Percentiles rank a stretch among this genome's conserved stretches.
These are phyloP conservation scores for Paradisaea rubra DNA, from an alignment of 2,113 vertebrate species.

Conservation along the genomic window DNA sequence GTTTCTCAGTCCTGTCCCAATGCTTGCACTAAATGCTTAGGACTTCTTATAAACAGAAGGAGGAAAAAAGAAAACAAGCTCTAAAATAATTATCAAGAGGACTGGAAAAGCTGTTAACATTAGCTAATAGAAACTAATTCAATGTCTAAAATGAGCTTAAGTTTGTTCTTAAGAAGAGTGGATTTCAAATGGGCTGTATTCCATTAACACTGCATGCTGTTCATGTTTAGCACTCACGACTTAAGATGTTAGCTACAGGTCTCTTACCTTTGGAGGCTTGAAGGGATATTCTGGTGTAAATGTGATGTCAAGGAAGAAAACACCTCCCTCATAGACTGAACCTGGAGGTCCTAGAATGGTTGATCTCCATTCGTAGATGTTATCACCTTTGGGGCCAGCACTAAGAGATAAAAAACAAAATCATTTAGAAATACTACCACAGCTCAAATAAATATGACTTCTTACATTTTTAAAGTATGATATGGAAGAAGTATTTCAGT, in stretches of 20 bases:
- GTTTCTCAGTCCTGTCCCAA: background rate
- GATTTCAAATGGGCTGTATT: background rate
- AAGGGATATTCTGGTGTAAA: slow-evolving; percentile 96
- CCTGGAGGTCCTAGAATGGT: slow-evolving; percentile 94
- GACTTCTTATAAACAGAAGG: background rate
- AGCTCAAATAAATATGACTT: background rate
- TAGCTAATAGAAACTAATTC: background rate
- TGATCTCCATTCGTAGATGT: slow-evolving; percentile 96
- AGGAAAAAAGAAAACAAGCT: background rate
- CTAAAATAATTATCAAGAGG: background rate
- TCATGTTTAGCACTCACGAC: background rate
- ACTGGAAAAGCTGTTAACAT: background rate
- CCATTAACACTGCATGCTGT: background rate
- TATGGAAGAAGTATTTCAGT: background rate
- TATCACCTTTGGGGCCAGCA: slow-evolving; percentile 94
- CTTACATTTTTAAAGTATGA: background rate
- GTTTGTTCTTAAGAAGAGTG: background rate
- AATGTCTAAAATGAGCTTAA: background rate
- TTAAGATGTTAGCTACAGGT: background rate
- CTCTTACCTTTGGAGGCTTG: slow-evolving; percentile 95
- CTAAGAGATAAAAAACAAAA: slow-evolving; percentile 53
- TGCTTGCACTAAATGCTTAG: background rate
- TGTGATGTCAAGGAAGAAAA: slow-evolving; percentile 94
- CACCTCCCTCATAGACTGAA: slow-evolving; percentile 92
- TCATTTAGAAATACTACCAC: background rate